Percentiles rank a stretch among this genome's conserved stretches.
Evolutionary conservation across 2,888 invertebrate genomes (phyloP).

Genomic region (Cryptocephalus primarius): DNA sequence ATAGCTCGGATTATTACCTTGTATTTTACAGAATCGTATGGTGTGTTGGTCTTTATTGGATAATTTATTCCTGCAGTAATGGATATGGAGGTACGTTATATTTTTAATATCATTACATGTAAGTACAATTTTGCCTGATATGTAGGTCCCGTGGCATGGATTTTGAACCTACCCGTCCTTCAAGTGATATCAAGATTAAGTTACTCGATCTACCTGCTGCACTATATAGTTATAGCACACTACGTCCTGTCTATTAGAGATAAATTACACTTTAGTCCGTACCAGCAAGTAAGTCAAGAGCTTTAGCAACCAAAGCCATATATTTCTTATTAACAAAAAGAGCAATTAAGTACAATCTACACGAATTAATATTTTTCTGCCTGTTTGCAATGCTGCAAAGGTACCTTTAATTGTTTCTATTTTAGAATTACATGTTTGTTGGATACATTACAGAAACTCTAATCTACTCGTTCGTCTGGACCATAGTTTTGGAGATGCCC

Average conservation of each 20-base stretch:
- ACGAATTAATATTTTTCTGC: no score
- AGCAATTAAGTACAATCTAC: no score
- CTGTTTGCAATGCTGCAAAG: no score
- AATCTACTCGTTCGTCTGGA: conserved; percentile 33
- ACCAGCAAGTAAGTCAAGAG: conserved; percentile 11
- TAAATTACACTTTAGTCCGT: conserved; percentile 10
- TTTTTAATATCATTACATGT: neutral
- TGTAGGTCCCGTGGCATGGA: conserved; percentile 43
- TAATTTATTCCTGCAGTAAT: conserved; percentile 13
- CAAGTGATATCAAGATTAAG: conserved; percentile 43
- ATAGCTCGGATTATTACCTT: conserved; percentile 3
- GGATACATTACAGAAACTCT: conserved; percentile 36
- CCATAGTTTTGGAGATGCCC: conserved; percentile 40
- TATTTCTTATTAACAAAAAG: no score
- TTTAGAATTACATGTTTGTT: conserved; percentile 36
- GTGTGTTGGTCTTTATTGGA: conserved; percentile 15
- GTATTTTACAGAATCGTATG: conserved; percentile 12
- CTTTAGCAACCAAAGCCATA: no score
- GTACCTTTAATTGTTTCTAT: neutral
- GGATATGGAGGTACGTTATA: conserved; percentile 19
- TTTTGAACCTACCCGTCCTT: conserved; percentile 40
- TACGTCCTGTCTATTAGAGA: conserved; percentile 3
- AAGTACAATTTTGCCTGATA: conserved; percentile 2
- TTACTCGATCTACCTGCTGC: conserved; percentile 39
- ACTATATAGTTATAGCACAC: conserved; percentile 10